phyloP scores from a whole-genome alignment of 2,797 vertebrate genomes.

The Valencia hispanica region DNA sequence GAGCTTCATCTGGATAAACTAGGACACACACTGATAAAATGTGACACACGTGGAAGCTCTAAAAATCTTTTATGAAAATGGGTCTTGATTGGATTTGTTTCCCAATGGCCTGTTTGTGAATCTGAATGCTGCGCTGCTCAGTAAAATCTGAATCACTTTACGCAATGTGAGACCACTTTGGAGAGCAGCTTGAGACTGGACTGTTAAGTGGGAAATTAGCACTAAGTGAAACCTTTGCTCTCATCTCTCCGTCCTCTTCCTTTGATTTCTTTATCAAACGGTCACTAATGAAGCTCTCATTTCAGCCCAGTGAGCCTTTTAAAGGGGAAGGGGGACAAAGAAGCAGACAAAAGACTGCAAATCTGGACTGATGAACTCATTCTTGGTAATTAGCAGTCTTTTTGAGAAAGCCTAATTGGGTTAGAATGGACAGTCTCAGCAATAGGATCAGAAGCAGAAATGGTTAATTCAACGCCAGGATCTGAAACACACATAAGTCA shows the following conservation, averaged over 20 bases:
- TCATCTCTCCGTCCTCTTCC: constrained; percentile 5
- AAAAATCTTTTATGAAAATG: background rate
- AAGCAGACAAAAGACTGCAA: constrained; percentile 22
- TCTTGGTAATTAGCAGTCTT: constrained; percentile 24
- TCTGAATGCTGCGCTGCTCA: background rate
- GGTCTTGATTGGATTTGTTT: background rate
- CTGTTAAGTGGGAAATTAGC: constrained; percentile 8
- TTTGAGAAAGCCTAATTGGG: background rate
- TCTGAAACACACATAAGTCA: background rate
- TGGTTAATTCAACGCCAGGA: background rate
- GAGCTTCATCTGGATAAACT: background rate
- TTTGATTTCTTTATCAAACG: constrained; percentile 36
- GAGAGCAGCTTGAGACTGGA: constrained; percentile 4
- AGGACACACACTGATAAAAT: background rate
- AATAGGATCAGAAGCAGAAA: background rate
- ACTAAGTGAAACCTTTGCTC: constrained; percentile 23
- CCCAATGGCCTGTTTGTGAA: background rate
- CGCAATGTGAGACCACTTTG: background rate
- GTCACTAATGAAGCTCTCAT: constrained; percentile 25
- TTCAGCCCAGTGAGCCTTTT: constrained; percentile 2
- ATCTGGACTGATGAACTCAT: constrained; percentile 34
- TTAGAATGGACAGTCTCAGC: background rate
- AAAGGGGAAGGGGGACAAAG: background rate
- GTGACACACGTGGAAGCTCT: constrained; percentile 3
- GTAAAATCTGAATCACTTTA: constrained; percentile 3